A percentile compares a stretch with the other conserved stretches of the same genome.
These are phyloP conservation scores for Astreopora myriophthalma DNA, from an alignment of 64 coral and sea anemone genomes.

Conservation along the genomic window DNA sequence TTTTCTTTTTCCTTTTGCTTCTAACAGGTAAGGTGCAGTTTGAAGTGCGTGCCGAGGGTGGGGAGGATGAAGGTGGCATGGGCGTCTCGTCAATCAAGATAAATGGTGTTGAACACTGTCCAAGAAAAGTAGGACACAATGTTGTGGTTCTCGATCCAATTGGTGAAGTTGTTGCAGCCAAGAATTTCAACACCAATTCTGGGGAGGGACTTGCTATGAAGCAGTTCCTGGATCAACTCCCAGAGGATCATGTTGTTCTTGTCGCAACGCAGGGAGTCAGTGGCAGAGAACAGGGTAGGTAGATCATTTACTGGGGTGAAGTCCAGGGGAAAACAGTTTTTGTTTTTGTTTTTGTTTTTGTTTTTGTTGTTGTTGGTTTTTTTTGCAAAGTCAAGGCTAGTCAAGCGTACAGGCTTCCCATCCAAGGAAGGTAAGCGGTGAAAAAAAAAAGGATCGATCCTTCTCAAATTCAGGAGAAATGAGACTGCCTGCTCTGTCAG, in stretches of 20 bases:
- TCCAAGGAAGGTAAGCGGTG: too few relatives aligned
- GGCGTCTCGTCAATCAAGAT: slow-evolving; percentile 85
- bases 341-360: too few relatives aligned
- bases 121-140: slow-evolving; percentile 90
- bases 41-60: slow-evolving; percentile 90
- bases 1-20: not conserved
- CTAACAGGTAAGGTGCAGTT: slow-evolving; percentile 89
- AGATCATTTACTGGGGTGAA: not conserved
- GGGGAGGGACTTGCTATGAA: slow-evolving; percentile 79
- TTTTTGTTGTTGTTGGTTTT: too few relatives aligned
- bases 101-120: slow-evolving; percentile 94
- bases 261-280: slow-evolving; percentile 85
- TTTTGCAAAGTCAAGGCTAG: too few relatives aligned
- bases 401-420: too few relatives aligned
- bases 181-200: slow-evolving; percentile 89
- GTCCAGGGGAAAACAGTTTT: too few relatives aligned
- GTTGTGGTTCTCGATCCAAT: slow-evolving; percentile 93
- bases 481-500: too few relatives aligned
- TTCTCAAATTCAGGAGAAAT: too few relatives aligned
- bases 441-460: too few relatives aligned
- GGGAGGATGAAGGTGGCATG: slow-evolving; percentile 96
- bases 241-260: slow-evolving; percentile 95
- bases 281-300: slow-evolving; percentile 48
- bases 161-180: slow-evolving; percentile 76
- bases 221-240: slow-evolving; percentile 83